phyloP scores from a whole-genome alignment of 30 jellyfish, hydroid and myxozoan genomes.

The Rhopilema esculentum region DNA sequence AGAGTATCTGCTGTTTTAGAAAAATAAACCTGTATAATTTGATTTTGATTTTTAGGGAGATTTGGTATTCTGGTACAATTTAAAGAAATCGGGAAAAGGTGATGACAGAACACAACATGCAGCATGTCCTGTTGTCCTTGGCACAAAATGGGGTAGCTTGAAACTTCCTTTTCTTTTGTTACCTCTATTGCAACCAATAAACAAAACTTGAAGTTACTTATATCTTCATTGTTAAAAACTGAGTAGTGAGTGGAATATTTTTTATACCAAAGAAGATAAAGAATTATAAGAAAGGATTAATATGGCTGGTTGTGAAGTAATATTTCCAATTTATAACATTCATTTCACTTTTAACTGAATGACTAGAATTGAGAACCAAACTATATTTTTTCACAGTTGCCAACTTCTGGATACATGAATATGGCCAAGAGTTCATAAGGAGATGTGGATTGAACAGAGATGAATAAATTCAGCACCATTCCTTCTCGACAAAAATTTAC shows the following conservation, averaged over 20 bases:
- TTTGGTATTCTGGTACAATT: constrained; percentile 91
- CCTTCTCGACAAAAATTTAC: too few relatives aligned
- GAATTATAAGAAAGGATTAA: too few relatives aligned
- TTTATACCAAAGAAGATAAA: too few relatives aligned
- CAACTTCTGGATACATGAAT: constrained; percentile 91
- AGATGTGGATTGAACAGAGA: constrained; percentile 80
- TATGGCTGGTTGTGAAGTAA: too few relatives aligned
- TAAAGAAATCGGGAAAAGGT: constrained; percentile 85
- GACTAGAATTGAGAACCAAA: background rate
- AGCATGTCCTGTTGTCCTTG: constrained; percentile 97
- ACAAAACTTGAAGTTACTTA: too few relatives aligned
- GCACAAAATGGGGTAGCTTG: constrained; percentile 91
- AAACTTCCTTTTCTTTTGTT: background rate
- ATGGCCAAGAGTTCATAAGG: constrained; percentile 90
- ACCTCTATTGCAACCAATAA: background rate
- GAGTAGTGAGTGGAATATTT: too few relatives aligned
- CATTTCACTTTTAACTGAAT: too few relatives aligned
- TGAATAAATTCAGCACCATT: constrained; percentile 5
- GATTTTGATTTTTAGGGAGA: constrained; percentile 88
- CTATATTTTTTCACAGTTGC: constrained; percentile 66
- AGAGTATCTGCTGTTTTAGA: too few relatives aligned
- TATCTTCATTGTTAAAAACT: too few relatives aligned
- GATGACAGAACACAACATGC: constrained; percentile 85
- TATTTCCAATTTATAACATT: too few relatives aligned
- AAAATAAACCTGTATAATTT: too few relatives aligned